These are phyloP conservation scores for Drosophila albomicans DNA, from an alignment of 1,140 invertebrate species.

Conservation along the genomic window DNA sequence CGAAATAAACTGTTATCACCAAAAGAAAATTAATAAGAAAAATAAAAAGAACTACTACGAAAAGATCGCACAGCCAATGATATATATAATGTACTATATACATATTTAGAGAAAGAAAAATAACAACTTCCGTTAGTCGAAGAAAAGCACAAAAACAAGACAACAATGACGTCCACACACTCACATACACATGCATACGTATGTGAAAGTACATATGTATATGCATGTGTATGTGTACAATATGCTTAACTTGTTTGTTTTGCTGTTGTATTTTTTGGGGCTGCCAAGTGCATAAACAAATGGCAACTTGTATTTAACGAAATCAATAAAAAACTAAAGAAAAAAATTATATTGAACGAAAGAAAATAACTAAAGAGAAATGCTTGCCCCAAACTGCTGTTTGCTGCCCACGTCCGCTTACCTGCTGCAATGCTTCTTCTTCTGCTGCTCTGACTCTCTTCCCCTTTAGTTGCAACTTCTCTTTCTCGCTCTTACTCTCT, in stretches of 20 bases:
- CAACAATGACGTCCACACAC: slow-evolving; percentile 29
- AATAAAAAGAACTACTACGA: slow-evolving; percentile 15
- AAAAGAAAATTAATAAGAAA: slow-evolving; percentile 6
- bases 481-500: slow-evolving; percentile 49
- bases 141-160: slow-evolving; percentile 16
- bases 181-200: not conserved
- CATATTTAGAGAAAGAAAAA: slow-evolving; percentile 19
- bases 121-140: slow-evolving; percentile 28
- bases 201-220: slow-evolving; percentile 22
- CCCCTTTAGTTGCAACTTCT: slow-evolving; percentile 50
- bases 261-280: not conserved
- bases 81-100: slow-evolving; percentile 7
- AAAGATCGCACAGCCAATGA: slow-evolving; percentile 11
- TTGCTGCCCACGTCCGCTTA: slow-evolving; percentile 63
- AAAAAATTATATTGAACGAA: slow-evolving; percentile 34
- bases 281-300: slow-evolving; percentile 43
- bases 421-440: slow-evolving; percentile 68
- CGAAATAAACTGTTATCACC: slow-evolving; percentile 27
- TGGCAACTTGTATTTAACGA: slow-evolving; percentile 27
- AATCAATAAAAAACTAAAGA: slow-evolving; percentile 42
- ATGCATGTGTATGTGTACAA: slow-evolving; percentile 34
- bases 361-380: slow-evolving; percentile 47
- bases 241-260: slow-evolving; percentile 35
- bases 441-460: slow-evolving; percentile 46
- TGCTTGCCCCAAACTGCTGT: slow-evolving; percentile 32